phyloP scores from a whole-genome alignment of 2,797 vertebrate species.

The Siniperca obscura region DNA sequence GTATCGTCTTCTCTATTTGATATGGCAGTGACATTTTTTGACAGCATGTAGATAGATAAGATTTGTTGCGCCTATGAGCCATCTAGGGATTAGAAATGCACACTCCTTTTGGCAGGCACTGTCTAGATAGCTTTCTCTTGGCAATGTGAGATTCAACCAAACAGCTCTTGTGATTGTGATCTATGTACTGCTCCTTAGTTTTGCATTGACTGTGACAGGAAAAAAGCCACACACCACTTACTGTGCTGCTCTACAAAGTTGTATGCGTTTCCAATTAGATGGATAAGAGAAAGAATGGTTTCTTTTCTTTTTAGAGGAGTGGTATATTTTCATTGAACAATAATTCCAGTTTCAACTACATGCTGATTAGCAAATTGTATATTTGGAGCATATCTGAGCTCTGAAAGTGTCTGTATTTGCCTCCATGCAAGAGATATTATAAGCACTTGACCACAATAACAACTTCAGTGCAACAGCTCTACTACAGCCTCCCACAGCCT shows the following conservation, averaged over 20 bases:
- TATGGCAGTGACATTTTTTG: conserved; percentile 86
- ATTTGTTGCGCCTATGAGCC: conserved; percentile 83
- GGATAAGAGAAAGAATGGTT: conserved; percentile 11
- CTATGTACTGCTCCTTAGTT: conserved; percentile 79
- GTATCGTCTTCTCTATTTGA: conserved; percentile 83
- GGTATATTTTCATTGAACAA: conserved; percentile 35
- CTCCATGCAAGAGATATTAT: not conserved
- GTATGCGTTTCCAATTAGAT: conserved; percentile 65
- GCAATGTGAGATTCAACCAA: conserved; percentile 80
- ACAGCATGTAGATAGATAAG: conserved; percentile 88
- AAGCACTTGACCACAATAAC: conserved; percentile 13
- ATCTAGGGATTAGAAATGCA: conserved; percentile 84
- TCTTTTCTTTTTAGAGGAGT: conserved; percentile 19
- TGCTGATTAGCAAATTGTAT: conserved; percentile 42
- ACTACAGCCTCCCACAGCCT: conserved; percentile 8
- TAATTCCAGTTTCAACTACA: conserved; percentile 29
- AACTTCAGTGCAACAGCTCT: conserved; percentile 12
- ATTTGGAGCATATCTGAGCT: conserved; percentile 6
- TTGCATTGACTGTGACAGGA: conserved; percentile 75
- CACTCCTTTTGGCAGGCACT: conserved; percentile 79
- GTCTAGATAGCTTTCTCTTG: conserved; percentile 85
- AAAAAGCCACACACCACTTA: conserved; percentile 70
- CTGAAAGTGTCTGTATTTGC: not conserved
- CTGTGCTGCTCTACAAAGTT: conserved; percentile 50
- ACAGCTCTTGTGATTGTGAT: conserved; percentile 81